phyloP scores from a whole-genome alignment of 2,797 vertebrate species.

The Cheirogaleus major region DNA sequence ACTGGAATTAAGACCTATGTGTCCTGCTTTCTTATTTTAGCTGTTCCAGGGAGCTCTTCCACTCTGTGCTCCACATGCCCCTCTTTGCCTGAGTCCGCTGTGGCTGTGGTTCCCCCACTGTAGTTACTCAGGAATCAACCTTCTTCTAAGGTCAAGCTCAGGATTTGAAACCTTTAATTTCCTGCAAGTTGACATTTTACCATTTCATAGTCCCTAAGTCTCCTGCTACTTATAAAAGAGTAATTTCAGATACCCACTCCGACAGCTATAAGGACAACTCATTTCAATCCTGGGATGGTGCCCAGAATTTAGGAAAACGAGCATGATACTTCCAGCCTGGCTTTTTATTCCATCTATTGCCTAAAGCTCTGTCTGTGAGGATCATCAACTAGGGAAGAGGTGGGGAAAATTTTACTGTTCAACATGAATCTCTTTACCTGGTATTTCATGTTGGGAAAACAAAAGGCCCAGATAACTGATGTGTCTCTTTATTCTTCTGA shows the following conservation, averaged over 20 bases:
- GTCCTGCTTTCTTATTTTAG: background rate
- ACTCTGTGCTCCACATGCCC: background rate
- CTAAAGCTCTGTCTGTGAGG: background rate
- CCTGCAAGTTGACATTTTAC: conserved; percentile 67
- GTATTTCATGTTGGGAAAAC: background rate
- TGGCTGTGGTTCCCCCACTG: background rate
- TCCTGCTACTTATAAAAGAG: conserved; percentile 65
- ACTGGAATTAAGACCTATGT: background rate
- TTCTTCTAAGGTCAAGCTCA: conserved; percentile 57
- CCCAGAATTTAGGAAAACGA: conserved; percentile 64
- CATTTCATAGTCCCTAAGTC: conserved; percentile 36
- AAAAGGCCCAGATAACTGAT: background rate
- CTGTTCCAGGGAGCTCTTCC: background rate
- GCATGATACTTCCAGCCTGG: background rate
- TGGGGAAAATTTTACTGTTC: background rate
- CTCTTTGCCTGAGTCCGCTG: background rate
- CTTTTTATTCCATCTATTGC: background rate
- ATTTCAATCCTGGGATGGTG: conserved; percentile 68
- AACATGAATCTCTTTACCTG: background rate
- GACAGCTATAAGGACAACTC: conserved; percentile 63
- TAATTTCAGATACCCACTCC: conserved; percentile 68
- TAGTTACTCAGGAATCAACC: conserved; percentile 36
- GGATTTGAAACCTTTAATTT: conserved; percentile 60
- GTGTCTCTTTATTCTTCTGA: conserved; percentile 28
- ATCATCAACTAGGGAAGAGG: background rate